Percentiles rank a stretch among this genome's conserved stretches.
Evolutionary conservation across 1,140 invertebrate species (phyloP).

Genomic region (Lethrus apterus): DNA sequence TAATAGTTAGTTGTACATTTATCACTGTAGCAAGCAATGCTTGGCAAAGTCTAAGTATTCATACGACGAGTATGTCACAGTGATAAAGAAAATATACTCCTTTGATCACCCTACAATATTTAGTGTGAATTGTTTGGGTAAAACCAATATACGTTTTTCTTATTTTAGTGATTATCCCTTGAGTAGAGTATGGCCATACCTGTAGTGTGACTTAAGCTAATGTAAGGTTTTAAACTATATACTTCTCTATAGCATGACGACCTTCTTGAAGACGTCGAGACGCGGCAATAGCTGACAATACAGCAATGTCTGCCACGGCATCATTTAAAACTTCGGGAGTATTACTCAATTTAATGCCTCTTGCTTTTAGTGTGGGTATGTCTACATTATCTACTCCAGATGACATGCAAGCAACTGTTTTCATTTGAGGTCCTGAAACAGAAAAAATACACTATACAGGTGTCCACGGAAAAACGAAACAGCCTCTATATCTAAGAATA

Average conservation of each 20-base stretch:
- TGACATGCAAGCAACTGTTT: slow-evolving; percentile 36
- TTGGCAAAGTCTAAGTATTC: too few relatives aligned
- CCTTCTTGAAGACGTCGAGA: slow-evolving; percentile 67
- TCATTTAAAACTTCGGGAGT: slow-evolving; percentile 72
- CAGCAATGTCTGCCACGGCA: slow-evolving; percentile 73
- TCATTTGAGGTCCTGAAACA: slow-evolving; percentile 11
- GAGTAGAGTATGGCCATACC: not conserved
- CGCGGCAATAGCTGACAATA: slow-evolving; percentile 65
- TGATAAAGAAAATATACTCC: too few relatives aligned
- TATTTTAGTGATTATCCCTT: not conserved
- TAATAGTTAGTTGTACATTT: too few relatives aligned
- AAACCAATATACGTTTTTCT: too few relatives aligned
- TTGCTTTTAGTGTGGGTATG: slow-evolving; percentile 51
- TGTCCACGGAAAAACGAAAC: too few relatives aligned
- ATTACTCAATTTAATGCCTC: slow-evolving; percentile 62
- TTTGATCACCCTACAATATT: too few relatives aligned
- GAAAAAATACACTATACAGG: slow-evolving; percentile 1
- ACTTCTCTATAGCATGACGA: slow-evolving; percentile 54
- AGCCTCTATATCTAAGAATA: too few relatives aligned
- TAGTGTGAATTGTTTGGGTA: too few relatives aligned
- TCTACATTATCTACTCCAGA: slow-evolving; percentile 74
- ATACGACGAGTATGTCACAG: too few relatives aligned
- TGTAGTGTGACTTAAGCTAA: not conserved
- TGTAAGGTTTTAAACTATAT: too few relatives aligned
- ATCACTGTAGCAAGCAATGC: too few relatives aligned